These are phyloP conservation scores for Paramuricea clavata DNA, from an alignment of 92 coral and sea anemone genomes.

Conservation along the genomic window DNA sequence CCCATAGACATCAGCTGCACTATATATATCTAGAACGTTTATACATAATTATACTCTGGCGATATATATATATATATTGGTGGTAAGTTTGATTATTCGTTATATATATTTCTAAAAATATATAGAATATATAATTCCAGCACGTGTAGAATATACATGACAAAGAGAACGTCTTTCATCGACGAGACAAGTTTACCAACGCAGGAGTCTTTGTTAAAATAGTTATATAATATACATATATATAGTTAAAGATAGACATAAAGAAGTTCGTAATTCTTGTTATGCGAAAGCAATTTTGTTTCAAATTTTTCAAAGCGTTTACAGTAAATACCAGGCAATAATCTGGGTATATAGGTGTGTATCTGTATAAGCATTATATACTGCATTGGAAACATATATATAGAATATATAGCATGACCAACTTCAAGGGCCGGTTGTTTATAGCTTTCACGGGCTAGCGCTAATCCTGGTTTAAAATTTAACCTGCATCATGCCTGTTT, in stretches of 20 bases:
- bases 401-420: too few species aligned
- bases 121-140: not conserved
- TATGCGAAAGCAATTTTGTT: too few species aligned
- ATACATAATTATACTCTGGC: not conserved
- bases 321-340: too few species aligned
- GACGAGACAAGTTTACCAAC: not conserved
- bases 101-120: not conserved
- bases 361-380: too few species aligned
- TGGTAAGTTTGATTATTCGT: constrained; percentile 2
- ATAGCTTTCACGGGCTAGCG: too few species aligned
- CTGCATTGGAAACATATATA: too few species aligned
- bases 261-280: not conserved
- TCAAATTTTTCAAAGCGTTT: too few species aligned
- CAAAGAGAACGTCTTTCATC: not conserved
- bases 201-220: not conserved
- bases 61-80: not conserved
- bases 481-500: too few species aligned
- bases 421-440: too few species aligned
- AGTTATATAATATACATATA: not conserved
- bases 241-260: not conserved
- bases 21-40: not conserved
- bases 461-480: too few species aligned
- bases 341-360: too few species aligned
- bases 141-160: not conserved
- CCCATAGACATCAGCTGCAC: not conserved